Conservation (phyloP, 2,888 invertebrate genomes). For the Dendrolimus houi region DNA sequence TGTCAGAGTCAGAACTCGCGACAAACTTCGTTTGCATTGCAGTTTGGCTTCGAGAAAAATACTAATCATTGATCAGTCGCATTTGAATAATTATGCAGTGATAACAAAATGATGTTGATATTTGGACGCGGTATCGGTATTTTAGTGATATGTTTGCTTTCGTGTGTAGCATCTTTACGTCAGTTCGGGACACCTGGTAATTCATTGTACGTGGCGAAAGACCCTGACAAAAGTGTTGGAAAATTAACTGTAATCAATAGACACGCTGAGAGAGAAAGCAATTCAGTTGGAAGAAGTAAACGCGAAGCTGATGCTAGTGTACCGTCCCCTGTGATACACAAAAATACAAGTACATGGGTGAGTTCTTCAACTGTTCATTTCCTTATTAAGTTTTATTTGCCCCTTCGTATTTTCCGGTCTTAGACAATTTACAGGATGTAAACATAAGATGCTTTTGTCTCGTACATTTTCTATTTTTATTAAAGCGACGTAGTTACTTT, state of each 20-base stretch:
- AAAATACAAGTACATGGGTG: constrained; percentile 72
- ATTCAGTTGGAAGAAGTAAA: constrained; percentile 45
- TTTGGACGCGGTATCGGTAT: constrained; percentile 47
- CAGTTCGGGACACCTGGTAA: constrained; percentile 41
- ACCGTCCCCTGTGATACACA: constrained; percentile 38
- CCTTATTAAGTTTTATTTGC: constrained; percentile 41
- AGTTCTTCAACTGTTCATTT: constrained; percentile 27
- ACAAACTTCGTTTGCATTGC: too few species aligned
- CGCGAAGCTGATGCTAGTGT: constrained; percentile 44
- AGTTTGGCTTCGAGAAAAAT: too few species aligned
- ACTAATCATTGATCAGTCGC: constrained; percentile 11
- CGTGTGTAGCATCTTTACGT: constrained; percentile 34
- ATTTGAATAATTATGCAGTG: constrained; percentile 39
- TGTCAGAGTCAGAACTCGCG: too few species aligned
- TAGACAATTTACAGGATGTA: constrained; percentile 28
- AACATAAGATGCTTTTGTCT: constrained; percentile 14
- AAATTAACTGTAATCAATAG: constrained; percentile 50
- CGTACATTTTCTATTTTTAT: constrained; percentile 35
- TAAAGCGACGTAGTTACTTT: constrained; percentile 13
- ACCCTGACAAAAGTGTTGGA: constrained; percentile 24
- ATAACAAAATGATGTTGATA: constrained; percentile 64
- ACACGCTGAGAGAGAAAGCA: constrained; percentile 22
- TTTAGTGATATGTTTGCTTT: constrained; percentile 39
- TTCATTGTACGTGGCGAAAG: constrained; percentile 54
- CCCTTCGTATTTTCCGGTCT: constrained; percentile 33